Conservation (phyloP, 1,140 invertebrate genomes). For the Drosophila novamexicana region DNA sequence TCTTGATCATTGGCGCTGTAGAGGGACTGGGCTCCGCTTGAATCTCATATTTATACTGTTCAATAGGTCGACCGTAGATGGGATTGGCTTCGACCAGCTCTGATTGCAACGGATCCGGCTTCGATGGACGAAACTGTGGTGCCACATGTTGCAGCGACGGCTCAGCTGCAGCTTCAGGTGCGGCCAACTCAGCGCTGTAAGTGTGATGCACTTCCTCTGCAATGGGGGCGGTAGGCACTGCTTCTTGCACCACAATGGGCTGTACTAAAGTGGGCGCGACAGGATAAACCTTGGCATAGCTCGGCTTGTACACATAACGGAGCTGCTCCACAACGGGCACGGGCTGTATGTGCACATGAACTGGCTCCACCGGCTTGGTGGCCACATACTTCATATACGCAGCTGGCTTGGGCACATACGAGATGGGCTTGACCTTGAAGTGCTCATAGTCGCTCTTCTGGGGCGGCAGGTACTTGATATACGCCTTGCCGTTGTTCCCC, state of each 20-base stretch:
- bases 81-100: constrained; percentile 35
- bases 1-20: constrained; percentile 61
- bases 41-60: constrained; percentile 59
- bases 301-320: constrained; percentile 72
- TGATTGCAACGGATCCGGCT: constrained; percentile 62
- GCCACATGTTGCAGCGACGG: constrained; percentile 1
- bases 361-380: constrained; percentile 30
- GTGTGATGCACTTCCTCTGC: constrained; percentile 65
- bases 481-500: constrained; percentile 66
- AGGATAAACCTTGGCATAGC: constrained; percentile 17
- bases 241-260: constrained; percentile 70
- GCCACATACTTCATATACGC: constrained; percentile 54
- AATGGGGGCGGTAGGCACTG: neutral
- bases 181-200: constrained; percentile 51
- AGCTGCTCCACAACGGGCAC: constrained; percentile 78
- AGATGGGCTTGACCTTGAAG: constrained; percentile 43
- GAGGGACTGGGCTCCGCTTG: constrained; percentile 24
- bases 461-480: constrained; percentile 70
- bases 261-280: constrained; percentile 49
- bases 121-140: constrained; percentile 63
- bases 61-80: constrained; percentile 46
- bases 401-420: constrained; percentile 42
- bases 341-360: constrained; percentile 76
- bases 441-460: constrained; percentile 68
- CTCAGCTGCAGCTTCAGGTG: neutral